Evolutionary conservation across 2,888 invertebrate species (phyloP).

Genomic region (Harmothoe impar): DNA sequence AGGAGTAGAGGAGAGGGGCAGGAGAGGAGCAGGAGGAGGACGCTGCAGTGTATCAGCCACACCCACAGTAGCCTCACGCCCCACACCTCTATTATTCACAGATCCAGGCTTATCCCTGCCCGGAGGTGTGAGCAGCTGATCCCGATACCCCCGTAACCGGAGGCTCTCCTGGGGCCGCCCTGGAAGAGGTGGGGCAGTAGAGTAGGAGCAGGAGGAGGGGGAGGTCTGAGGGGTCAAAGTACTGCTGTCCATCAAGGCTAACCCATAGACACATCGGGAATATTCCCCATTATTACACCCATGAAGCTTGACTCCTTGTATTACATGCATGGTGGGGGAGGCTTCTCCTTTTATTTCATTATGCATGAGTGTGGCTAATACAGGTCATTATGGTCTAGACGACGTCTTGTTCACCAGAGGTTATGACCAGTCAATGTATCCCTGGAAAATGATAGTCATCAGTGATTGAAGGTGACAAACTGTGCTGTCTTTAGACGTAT

Average conservation of each 20-base stretch:
- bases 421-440: too few species aligned
- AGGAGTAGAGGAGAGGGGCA: too few species aligned
- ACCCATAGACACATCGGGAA: background rate
- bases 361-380: too few species aligned
- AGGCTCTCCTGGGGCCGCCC: slow-evolving; percentile 32
- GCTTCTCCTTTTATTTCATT: too few species aligned
- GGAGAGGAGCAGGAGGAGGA: too few species aligned
- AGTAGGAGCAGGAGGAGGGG: background rate
- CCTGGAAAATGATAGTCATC: too few species aligned
- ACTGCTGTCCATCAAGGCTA: slow-evolving; percentile 22
- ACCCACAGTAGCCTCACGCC: slow-evolving; percentile 7
- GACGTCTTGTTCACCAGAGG: too few species aligned
- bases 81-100: slow-evolving; percentile 1
- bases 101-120: slow-evolving; percentile 21
- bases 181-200: background rate
- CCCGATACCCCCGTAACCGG: slow-evolving; percentile 6
- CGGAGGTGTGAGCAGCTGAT: slow-evolving; percentile 17
- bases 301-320: background rate
- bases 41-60: background rate
- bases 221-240: slow-evolving; percentile 14
- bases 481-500: too few species aligned
- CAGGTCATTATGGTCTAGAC: too few species aligned
- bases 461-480: too few species aligned
- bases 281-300: background rate
- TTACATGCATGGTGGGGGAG: background rate